phyloP scores from a whole-genome alignment of 2,113 vertebrate species.

The Cercopithecus mona region DNA sequence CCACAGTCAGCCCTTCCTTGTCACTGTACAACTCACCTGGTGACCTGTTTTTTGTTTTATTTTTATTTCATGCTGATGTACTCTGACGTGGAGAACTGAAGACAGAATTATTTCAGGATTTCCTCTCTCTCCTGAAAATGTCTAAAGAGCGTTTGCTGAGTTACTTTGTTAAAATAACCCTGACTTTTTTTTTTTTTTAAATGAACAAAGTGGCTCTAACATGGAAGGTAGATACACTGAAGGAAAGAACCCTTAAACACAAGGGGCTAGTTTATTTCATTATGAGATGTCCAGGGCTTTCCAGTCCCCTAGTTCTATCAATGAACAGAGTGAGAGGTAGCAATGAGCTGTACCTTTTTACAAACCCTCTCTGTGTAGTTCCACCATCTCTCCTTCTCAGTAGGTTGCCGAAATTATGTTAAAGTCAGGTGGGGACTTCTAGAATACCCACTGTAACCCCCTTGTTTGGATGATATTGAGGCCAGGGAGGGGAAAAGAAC shows the following conservation, averaged over 20 bases:
- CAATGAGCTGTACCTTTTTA: neutral
- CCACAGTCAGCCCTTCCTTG: neutral
- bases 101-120: neutral
- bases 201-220: neutral
- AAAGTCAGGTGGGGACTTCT: fast-evolving
- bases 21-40: neutral
- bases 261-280: neutral
- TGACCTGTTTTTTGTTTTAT: neutral
- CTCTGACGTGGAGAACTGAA: neutral
- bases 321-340: neutral
- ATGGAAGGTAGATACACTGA: neutral
- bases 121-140: neutral
- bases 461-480: neutral
- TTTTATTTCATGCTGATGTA: neutral
- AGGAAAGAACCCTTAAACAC: neutral
- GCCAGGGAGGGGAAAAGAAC: neutral
- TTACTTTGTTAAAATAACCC: neutral
- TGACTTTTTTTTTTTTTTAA: neutral
- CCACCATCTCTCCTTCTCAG: neutral
- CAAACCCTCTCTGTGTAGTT: neutral
- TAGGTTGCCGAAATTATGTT: neutral
- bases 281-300: neutral
- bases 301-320: neutral
- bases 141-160: neutral
- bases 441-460: neutral